phyloP scores from a whole-genome alignment of 2,113 vertebrate genomes.

The Glaucidium brasilianum region DNA sequence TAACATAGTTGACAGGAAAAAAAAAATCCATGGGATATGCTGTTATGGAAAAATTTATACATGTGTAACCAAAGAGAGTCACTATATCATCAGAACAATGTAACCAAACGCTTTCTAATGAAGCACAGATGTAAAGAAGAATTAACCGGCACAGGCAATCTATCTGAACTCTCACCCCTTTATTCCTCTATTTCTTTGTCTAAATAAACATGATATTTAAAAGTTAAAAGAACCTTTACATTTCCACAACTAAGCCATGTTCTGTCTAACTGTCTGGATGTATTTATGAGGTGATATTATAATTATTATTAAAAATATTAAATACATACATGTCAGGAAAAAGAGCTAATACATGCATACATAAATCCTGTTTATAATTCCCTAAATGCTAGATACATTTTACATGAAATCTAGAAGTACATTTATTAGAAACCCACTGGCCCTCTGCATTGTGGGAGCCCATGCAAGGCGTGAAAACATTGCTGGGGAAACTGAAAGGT shows the following conservation, averaged over 20 bases:
- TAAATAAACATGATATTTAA: constrained; percentile 9
- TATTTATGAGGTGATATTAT: not conserved
- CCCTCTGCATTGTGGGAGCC: constrained; percentile 22
- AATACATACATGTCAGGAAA: not conserved
- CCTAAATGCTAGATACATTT: constrained; percentile 23
- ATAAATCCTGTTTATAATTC: constrained; percentile 1
- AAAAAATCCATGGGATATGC: constrained; percentile 10
- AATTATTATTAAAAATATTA: not conserved
- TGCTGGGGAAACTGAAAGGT: not conserved
- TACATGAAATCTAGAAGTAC: not conserved
- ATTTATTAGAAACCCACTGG: not conserved
- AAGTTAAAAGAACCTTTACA: not conserved
- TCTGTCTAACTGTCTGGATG: not conserved
- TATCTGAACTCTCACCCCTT: constrained; percentile 20
- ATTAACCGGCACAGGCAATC: constrained; percentile 62
- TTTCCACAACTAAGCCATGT: not conserved
- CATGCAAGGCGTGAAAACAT: constrained; percentile 32
- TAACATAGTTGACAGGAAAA: constrained; percentile 11
- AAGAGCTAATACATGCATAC: constrained; percentile 37
- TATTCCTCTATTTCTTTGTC: constrained; percentile 4
- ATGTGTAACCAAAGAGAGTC: constrained; percentile 28
- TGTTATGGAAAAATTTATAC: constrained; percentile 58
- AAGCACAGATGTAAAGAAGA: constrained; percentile 76
- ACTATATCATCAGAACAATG: constrained; percentile 47
- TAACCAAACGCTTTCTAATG: constrained; percentile 65